These are phyloP conservation scores for Thamnaconus septentrionalis DNA, from an alignment of 2,113 vertebrate genomes.

Conservation along the genomic window DNA sequence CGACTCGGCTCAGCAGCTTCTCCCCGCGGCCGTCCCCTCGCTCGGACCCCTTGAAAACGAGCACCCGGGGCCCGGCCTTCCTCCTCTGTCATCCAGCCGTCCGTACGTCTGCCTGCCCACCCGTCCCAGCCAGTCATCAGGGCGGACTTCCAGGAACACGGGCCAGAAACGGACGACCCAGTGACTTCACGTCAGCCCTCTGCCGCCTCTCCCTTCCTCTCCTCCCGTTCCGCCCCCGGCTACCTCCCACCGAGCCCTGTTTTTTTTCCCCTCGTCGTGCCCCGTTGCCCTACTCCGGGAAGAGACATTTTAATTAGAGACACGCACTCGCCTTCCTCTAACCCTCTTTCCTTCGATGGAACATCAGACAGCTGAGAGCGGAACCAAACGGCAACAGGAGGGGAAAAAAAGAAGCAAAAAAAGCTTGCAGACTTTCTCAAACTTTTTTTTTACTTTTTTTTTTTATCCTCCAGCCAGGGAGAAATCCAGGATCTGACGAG, in stretches of 20 bases:
- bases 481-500: slow-evolving; percentile 43
- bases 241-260: slow-evolving; percentile 1
- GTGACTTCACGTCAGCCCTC: slow-evolving; percentile 19
- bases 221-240: background rate
- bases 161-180: slow-evolving; percentile 46
- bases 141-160: slow-evolving; percentile 42
- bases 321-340: no score
- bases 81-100: slow-evolving; percentile 55
- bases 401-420: background rate
- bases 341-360: no score
- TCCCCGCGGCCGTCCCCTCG: slow-evolving; percentile 6
- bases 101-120: slow-evolving; percentile 23
- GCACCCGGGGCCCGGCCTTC: slow-evolving; percentile 50
- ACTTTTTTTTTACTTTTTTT: background rate
- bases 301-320: no score
- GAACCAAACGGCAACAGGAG: no score
- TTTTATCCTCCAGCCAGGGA: slow-evolving; percentile 13
- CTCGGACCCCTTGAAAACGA: slow-evolving; percentile 40
- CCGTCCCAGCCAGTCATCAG: slow-evolving; percentile 48
- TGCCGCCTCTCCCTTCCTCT: background rate
- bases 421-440: no score
- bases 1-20: slow-evolving; percentile 48
- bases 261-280: background rate
- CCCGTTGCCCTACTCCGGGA: no score
- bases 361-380: no score